phyloP scores from a whole-genome alignment of 2,113 vertebrate species.

The Dasypus novemcinctus region DNA sequence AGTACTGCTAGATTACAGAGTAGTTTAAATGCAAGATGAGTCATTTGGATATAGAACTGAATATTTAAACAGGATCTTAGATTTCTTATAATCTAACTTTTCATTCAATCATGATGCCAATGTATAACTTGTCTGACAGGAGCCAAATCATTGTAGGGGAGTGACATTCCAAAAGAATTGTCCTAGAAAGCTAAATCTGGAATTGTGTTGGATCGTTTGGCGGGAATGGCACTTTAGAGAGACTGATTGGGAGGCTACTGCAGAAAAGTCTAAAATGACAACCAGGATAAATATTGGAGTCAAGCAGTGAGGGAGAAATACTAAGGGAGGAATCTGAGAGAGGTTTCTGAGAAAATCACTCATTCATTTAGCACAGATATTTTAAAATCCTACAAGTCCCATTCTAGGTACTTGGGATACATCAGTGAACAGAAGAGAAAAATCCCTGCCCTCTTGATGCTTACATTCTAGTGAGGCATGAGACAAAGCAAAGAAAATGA shows the following conservation, averaged over 20 bases:
- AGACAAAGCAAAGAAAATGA: not conserved
- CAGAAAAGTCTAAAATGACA: not conserved
- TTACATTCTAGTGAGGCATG: not conserved
- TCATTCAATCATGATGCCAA: not conserved
- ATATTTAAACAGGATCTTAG: not conserved
- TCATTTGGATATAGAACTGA: not conserved
- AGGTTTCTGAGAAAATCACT: not conserved
- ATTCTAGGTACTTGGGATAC: not conserved
- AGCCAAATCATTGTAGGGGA: not conserved
- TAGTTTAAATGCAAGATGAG: slow-evolving; percentile 9
- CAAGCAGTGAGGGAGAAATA: not conserved
- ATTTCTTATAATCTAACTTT: slow-evolving; percentile 15
- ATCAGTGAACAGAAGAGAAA: not conserved
- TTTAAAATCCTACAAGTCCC: not conserved
- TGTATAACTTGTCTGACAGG: not conserved
- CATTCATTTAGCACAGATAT: not conserved
- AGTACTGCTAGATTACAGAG: not conserved
- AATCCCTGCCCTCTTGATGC: not conserved
- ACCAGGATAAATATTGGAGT: not conserved
- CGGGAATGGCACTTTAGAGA: not conserved
- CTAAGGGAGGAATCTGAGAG: not conserved
- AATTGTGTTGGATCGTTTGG: not conserved
- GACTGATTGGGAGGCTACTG: not conserved
- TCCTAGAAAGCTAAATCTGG: not conserved
- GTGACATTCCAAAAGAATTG: not conserved